Evolutionary conservation across 23 tunicate species (phyloP), one percentile per base, ranked within the genome.

Genomic region (Styela plicata): DNA sequence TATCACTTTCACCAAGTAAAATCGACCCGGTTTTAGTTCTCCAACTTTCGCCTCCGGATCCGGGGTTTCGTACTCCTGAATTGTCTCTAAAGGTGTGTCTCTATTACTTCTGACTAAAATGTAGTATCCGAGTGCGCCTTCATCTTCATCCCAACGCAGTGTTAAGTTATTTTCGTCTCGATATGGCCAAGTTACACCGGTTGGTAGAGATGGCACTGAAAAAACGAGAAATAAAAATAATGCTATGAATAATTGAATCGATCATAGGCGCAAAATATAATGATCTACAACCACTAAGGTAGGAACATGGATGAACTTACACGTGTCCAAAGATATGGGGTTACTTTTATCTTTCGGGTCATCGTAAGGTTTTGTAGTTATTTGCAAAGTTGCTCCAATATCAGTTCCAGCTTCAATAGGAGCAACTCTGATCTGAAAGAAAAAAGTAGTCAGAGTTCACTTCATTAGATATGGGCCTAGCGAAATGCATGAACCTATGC

Each of bases 301-400:
- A n/a, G n/a, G n/a, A n/a, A n/a, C n/a, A n/a, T n/a, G n/a, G n/a
- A n/a, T n/a, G n/a, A n/a, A 44, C 57, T 44, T 44, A 44, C 57
- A 44, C 13, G 57, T 44, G 13, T 44, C 13, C 13, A 44, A 44
- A 44, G 57, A 44, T 44, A 44, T 44, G 7, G 57, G 57, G 13
- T 44, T 44, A 44, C 10, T 44, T 44, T 44, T 44, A 21, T 27
- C 34, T 28, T 30, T 21, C 17, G 77, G 36, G 35, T 28, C 34
- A 29, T 71, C 77, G 77, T 71, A 71, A 33, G 77, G 77, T 34
- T 26, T 71, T 2, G 77, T 71, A 16, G 35, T 30, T 34, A 71
- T 34, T 30, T 21, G 32, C 37, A 71, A 32, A 3, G 32, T 3
- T 7, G 77, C 77, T 22, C 36, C 37, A 17, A 71, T 71, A 17